Conservation (phyloP, 1,140 invertebrate genomes). For the Caenorhabditis latens region DNA sequence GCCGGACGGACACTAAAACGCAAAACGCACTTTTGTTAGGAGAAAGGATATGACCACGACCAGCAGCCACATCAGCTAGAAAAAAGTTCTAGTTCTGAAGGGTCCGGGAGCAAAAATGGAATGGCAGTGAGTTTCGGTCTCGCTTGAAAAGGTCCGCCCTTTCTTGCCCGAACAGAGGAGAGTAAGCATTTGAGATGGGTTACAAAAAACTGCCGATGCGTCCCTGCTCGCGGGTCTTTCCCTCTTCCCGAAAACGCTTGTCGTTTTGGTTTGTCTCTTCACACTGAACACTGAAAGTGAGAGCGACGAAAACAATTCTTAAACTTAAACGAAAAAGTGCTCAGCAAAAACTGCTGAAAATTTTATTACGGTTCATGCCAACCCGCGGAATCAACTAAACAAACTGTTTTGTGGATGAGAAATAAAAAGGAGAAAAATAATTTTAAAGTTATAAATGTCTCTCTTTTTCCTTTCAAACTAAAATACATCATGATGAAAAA, state of each 20-base stretch:
- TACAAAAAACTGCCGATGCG: slow-evolving; percentile 20
- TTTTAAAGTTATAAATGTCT: neutral
- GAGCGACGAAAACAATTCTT: neutral
- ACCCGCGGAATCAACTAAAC: neutral
- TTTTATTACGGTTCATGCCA: neutral
- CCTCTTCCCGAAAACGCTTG: neutral
- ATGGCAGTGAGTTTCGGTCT: slow-evolving; percentile 1
- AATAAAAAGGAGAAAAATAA: neutral
- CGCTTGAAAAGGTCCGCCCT: slow-evolving; percentile 45
- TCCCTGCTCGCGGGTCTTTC: neutral
- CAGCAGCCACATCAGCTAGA: neutral
- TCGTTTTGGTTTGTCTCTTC: slow-evolving; percentile 38
- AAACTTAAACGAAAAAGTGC: neutral
- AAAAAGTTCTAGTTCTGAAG: slow-evolving; percentile 17
- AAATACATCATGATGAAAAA: slow-evolving; percentile 27
- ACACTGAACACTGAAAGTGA: slow-evolving; percentile 52
- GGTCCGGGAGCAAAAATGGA: slow-evolving; percentile 30
- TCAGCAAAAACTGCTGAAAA: neutral
- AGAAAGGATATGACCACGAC: neutral
- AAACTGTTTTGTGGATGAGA: neutral
- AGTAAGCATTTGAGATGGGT: slow-evolving; percentile 49
- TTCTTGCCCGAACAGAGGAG: slow-evolving; percentile 8
- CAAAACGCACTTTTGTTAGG: slow-evolving; percentile 41
- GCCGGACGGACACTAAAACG: slow-evolving; percentile 14
- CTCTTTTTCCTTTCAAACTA: neutral